Percentiles rank a stretch among this genome's conserved stretches.
phyloP scores from a whole-genome alignment of 2,797 vertebrate genomes.

The Thamnophis elegans region DNA sequence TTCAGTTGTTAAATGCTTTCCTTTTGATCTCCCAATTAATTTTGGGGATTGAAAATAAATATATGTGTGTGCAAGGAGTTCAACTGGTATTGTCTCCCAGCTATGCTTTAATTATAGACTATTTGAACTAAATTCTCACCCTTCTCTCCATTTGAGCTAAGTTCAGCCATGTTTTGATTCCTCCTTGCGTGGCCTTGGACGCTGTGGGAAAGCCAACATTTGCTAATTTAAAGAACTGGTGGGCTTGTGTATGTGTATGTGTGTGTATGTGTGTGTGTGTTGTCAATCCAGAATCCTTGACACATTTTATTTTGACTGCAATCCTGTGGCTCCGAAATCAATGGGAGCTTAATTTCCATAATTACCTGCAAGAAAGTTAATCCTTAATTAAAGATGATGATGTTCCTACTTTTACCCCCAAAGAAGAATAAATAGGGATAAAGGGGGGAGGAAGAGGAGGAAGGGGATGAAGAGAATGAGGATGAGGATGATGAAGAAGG shows the following conservation, averaged over 20 bases:
- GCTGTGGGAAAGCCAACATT: background rate
- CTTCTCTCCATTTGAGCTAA: background rate
- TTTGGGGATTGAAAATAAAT: conserved; percentile 48
- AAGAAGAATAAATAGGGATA: background rate
- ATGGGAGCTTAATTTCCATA: background rate
- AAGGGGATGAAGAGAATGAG: background rate
- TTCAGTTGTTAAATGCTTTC: conserved; percentile 50
- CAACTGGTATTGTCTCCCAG: conserved; percentile 53
- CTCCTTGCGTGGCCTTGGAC: conserved; percentile 8
- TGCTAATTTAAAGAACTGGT: background rate
- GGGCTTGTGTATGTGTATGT: rapidly evolving
- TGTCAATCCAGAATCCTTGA: background rate
- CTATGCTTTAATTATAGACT: conserved; percentile 42
- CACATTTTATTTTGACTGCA: background rate
- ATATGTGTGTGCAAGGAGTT: rapidly evolving
- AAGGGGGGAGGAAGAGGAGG: background rate
- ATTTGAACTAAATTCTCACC: conserved; percentile 39
- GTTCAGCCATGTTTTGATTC: background rate
- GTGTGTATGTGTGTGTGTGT: background rate
- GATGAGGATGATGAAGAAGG: background rate
- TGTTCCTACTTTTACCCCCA: background rate
- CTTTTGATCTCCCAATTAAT: conserved; percentile 69
- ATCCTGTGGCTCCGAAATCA: background rate
- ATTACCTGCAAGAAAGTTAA: background rate
- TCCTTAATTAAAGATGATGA: background rate